These are phyloP conservation scores for Rhorus exstirpatorius DNA, from an alignment of 2,888 invertebrate genomes.

Conservation along the genomic window DNA sequence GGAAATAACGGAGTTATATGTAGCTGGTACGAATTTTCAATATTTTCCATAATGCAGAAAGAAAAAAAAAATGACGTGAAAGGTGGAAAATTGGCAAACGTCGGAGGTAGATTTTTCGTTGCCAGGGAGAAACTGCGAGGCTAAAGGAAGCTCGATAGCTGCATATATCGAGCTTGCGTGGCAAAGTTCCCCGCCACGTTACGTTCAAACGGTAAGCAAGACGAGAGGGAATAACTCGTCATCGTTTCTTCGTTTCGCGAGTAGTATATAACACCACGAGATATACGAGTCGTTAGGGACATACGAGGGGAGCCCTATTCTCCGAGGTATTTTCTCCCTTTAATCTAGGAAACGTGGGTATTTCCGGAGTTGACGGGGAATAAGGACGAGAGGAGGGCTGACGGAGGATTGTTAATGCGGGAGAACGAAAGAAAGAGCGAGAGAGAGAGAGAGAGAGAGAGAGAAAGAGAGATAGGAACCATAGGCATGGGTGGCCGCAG, in stretches of 20 bases:
- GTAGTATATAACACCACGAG: constrained; percentile 41
- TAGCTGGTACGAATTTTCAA: neutral
- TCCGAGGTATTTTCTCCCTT: constrained; percentile 71
- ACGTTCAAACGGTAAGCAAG: constrained; percentile 25
- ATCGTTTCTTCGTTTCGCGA: constrained; percentile 37
- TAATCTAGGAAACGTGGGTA: constrained; percentile 74
- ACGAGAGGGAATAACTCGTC: neutral
- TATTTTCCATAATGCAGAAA: neutral
- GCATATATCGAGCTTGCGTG: constrained; percentile 4
- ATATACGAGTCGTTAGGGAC: constrained; percentile 71
- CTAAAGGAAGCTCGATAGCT: constrained; percentile 18
- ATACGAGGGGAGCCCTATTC: constrained; percentile 35
- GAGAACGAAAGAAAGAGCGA: constrained; percentile 19
- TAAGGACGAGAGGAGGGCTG: constrained; percentile 10
- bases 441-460: constrained; percentile 46
- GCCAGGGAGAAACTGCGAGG: neutral
- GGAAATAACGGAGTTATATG: too few species aligned
- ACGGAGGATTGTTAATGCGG: constrained; percentile 5
- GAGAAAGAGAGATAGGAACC: constrained; percentile 7
- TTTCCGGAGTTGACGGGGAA: constrained; percentile 57
- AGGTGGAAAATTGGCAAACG: constrained; percentile 15
- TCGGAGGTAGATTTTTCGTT: neutral
- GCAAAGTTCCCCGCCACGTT: constrained; percentile 1
- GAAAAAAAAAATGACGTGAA: neutral
- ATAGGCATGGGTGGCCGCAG: constrained; percentile 4